phyloP scores from a whole-genome alignment of 2,888 invertebrate species.

The Sinohyriopsis cumingii region DNA sequence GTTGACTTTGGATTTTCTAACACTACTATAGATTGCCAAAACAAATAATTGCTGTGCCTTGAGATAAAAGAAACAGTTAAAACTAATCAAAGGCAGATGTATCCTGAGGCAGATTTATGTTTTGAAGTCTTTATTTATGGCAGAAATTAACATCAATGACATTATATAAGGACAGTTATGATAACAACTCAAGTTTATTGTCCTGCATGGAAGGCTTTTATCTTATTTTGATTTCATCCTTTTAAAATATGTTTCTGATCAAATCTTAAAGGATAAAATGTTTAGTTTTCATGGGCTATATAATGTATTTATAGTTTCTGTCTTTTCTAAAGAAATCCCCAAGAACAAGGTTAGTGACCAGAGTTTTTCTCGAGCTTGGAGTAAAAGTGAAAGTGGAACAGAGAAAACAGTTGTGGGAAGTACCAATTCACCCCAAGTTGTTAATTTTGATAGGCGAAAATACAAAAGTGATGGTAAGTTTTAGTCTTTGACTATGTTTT shows the following conservation, averaged over 20 bases:
- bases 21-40: too few species aligned
- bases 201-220: too few species aligned
- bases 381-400: constrained; percentile 53
- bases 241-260: not conserved
- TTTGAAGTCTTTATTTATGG: too few species aligned
- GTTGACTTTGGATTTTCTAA: not conserved
- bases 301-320: not conserved
- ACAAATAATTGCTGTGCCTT: too few species aligned
- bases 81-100: too few species aligned
- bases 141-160: too few species aligned
- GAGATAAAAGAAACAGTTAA: too few species aligned
- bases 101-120: too few species aligned
- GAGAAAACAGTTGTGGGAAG: constrained; percentile 30
- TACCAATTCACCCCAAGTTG: constrained; percentile 30
- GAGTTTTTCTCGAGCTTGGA: constrained; percentile 64
- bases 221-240: too few species aligned
- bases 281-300: not conserved
- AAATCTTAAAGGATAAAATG: not conserved
- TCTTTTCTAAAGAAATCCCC: constrained; percentile 17
- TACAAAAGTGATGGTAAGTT: constrained; percentile 64
- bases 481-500: not conserved
- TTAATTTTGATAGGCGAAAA: constrained; percentile 59
- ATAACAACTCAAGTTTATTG: too few species aligned
- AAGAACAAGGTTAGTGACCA: constrained; percentile 48
- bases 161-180: too few species aligned